Base-by-base conservation (phyloP, 2,113 vertebrate genomes). In the Sturnira hondurensis region DNA sequence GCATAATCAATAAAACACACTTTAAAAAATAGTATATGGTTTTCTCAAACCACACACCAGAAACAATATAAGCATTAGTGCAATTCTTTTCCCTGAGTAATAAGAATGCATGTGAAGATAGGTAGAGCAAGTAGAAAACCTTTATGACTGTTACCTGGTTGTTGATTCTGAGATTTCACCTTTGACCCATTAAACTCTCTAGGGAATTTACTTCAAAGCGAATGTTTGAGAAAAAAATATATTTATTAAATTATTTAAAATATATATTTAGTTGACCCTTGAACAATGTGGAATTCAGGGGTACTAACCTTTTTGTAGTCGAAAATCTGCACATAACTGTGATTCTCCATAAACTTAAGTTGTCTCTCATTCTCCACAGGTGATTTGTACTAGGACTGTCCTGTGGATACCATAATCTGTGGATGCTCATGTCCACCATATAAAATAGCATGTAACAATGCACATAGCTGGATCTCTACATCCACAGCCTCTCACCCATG, bases 141-240 rank as follows among this genome's bases (percentile, higher is more conserved):
- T 92, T 93, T 26, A 31, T 82, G 41, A 17, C 81, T 61, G 26
- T 70, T 77, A 74, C 52, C 26, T 93, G 56, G 4, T 56, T 93
- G 33, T 77, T 91, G 77, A 97, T 80, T 96, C 68, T 58, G 71
- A 93, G 52, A 78, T 77, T 91, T 94, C 2, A 22, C 41, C 63
- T 94, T 94, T 91, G 67, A 78, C 45, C 63, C 38, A 77, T 94
- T 10, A 56, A 73, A 92, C 54, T 94, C 61, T 88, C 67, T 24
- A 87, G 15, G 19, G 28, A 68, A 94, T 87, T 95, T 78, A 61
- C 81, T 95, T 19, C 52, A 94, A 58, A 61, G 14, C 28, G 20
- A 86, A 78, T 52, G 63, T 45, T 80, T 76, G 26, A 43, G 26
- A 54, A 78, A 95, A 91, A 83, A 15, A 54, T 54, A 14, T 78